phyloP scores from a whole-genome alignment of 2,113 vertebrate species.

The Sphyrna mokarran region DNA sequence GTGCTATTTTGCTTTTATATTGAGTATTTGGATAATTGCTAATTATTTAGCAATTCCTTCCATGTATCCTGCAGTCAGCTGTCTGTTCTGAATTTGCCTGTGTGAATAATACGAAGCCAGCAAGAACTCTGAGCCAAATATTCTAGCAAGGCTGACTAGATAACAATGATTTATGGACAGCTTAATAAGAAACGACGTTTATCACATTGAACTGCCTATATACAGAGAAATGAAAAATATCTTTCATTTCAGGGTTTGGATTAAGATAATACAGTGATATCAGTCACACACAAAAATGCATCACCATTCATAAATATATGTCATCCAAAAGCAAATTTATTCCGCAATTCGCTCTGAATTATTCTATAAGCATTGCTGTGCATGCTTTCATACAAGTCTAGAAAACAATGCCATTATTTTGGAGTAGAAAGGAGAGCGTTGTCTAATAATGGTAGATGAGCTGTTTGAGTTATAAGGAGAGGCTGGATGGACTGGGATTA shows the following conservation, averaged over 20 bases:
- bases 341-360: not conserved
- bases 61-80: not conserved
- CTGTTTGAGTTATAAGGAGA: too few species aligned
- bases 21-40: not conserved
- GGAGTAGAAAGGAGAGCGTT: not conserved
- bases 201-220: not conserved
- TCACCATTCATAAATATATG: not conserved
- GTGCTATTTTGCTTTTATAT: too few species aligned
- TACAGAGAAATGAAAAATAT: not conserved
- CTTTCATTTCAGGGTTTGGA: not conserved
- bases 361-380: not conserved
- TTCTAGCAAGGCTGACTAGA: not conserved
- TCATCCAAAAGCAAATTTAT: not conserved
- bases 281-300: not conserved
- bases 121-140: not conserved
- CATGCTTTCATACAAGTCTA: not conserved
- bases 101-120: not conserved
- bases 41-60: not conserved
- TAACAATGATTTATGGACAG: not conserved
- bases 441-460: not conserved
- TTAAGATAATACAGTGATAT: not conserved
- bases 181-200: not conserved
- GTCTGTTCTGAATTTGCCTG: not conserved
- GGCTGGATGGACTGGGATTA: too few species aligned
- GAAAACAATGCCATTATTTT: not conserved